phyloP scores from a whole-genome alignment of 1,140 invertebrate genomes.

The Andrena cerasifolii region DNA sequence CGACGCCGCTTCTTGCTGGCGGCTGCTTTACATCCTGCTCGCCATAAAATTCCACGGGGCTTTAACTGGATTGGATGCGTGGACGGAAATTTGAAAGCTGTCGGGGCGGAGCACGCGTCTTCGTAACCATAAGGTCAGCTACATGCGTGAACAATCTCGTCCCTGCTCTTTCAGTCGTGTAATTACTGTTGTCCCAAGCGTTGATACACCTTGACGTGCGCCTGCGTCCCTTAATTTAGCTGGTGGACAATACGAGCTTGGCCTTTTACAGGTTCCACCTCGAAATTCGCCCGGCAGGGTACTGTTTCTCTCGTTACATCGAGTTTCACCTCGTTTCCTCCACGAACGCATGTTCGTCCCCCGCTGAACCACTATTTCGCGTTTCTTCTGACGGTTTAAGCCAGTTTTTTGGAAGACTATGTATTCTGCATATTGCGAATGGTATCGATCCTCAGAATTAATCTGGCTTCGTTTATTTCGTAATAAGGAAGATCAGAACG shows the following conservation, averaged over 20 bases:
- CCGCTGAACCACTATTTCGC: too few species aligned
- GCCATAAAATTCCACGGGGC: neutral
- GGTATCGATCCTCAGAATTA: too few species aligned
- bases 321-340: neutral
- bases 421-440: too few species aligned
- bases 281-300: neutral
- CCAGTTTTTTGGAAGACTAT: too few species aligned
- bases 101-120: neutral
- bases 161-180: conserved; percentile 30
- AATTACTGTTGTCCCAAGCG: conserved; percentile 9
- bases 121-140: neutral
- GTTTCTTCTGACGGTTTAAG: too few species aligned
- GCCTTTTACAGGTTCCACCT: neutral
- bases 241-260: neutral
- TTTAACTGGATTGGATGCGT: neutral
- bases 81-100: neutral
- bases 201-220: conserved; percentile 5
- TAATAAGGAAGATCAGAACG: too few species aligned
- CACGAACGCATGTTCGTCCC: neutral
- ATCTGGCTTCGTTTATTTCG: too few species aligned
- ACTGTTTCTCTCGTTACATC: too few species aligned
- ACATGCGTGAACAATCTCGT: neutral
- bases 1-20: neutral
- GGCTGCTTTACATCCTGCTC: neutral
- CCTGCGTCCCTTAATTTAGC: neutral